Conservation (phyloP, 2,888 invertebrate genomes). For the Gonocerus acuteangulatus region DNA sequence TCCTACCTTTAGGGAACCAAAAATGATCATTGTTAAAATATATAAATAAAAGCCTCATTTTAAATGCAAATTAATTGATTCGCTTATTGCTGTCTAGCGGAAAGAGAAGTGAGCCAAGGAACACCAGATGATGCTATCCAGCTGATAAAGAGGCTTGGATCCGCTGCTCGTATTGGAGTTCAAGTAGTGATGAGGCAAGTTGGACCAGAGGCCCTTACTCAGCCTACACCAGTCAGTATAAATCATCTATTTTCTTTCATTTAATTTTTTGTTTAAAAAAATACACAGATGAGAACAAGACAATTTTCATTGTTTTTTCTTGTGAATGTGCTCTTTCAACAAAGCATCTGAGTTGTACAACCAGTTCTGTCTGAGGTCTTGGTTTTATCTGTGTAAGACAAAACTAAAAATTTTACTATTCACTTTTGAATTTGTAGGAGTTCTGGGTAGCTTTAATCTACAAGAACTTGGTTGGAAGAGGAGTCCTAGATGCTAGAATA, state of each 20-base stretch:
- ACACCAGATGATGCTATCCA: conserved; percentile 53
- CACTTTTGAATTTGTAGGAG: no score
- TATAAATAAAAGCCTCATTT: conserved; percentile 5
- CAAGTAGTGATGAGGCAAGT: conserved; percentile 64
- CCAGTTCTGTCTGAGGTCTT: no score
- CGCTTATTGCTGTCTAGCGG: conserved; percentile 40
- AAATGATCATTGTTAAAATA: conserved; percentile 8
- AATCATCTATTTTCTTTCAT: not conserved
- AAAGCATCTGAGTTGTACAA: no score
- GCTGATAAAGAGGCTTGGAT: conserved; percentile 66
- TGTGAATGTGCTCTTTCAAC: no score
- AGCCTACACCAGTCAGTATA: conserved; percentile 56
- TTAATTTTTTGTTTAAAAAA: not conserved
- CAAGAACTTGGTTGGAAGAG: conserved; percentile 68
- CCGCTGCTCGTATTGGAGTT: conserved; percentile 63
- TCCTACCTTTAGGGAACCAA: no score
- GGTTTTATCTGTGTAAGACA: no score
- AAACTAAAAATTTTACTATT: no score
- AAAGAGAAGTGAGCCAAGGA: conserved; percentile 42
- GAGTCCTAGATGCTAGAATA: conserved; percentile 58
- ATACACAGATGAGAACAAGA: not conserved
- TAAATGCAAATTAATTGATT: not conserved
- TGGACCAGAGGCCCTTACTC: conserved; percentile 52
- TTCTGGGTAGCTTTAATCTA: conserved; percentile 73
- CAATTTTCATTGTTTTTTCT: no score